phyloP scores from a whole-genome alignment of 1,140 invertebrate genomes.

The Nebria ingens region DNA sequence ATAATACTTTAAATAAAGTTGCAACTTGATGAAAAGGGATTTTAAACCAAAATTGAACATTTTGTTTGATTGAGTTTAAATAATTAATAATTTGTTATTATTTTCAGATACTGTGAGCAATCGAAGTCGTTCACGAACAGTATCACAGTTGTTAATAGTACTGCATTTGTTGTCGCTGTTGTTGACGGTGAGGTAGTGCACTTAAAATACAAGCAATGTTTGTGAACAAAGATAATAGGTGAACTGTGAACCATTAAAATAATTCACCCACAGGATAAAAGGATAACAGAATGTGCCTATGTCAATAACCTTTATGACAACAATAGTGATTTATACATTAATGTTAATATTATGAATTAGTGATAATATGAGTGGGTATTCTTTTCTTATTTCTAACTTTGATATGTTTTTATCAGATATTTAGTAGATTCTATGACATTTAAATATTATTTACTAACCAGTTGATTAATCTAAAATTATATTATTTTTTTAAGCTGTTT shows the following conservation, averaged over 20 bases:
- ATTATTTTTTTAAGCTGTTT: no score
- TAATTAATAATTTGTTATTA: neutral
- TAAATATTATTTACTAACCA: no score
- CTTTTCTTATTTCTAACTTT: no score
- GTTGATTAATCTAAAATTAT: no score
- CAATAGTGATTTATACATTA: constrained; percentile 6
- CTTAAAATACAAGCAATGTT: neutral
- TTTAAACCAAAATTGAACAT: no score
- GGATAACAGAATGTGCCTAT: neutral
- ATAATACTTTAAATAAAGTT: no score
- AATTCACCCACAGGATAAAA: neutral
- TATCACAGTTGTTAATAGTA: constrained; percentile 2
- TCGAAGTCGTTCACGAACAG: neutral
- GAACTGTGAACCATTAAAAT: neutral
- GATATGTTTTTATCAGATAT: no score
- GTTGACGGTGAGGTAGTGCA: neutral
- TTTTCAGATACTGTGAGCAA: constrained; percentile 5
- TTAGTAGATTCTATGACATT: no score
- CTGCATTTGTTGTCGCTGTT: neutral
- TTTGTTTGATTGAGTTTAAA: no score
- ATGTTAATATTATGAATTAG: neutral
- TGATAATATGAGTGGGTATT: neutral
- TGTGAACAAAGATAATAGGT: neutral
- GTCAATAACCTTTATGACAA: neutral
- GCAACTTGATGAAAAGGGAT: no score